These are phyloP conservation scores for Drosophila mauritiana DNA, from an alignment of 1,140 invertebrate genomes.

Conservation along the genomic window DNA sequence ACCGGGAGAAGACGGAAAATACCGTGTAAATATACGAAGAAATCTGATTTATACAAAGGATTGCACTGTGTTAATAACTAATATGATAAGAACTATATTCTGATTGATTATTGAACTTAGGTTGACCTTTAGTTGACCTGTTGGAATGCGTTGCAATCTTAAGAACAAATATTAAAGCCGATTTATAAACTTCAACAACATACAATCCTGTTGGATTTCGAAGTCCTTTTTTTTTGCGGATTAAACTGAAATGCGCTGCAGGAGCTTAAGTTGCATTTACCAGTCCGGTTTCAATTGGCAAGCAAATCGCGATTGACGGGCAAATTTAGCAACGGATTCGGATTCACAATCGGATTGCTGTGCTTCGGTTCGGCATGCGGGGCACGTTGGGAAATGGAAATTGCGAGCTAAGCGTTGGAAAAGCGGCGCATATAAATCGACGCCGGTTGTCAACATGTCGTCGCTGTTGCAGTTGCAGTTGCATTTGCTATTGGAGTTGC, in stretches of 20 bases:
- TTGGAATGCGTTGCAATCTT: too few species aligned
- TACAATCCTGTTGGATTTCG: too few species aligned
- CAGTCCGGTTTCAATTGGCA: slow-evolving; percentile 59
- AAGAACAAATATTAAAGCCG: too few species aligned
- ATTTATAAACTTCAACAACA: too few species aligned
- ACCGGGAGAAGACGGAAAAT: neutral
- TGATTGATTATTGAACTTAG: too few species aligned
- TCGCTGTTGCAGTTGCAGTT: slow-evolving; percentile 2
- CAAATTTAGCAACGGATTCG: slow-evolving; percentile 7
- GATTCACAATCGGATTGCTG: neutral
- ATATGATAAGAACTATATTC: too few species aligned
- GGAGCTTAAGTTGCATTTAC: slow-evolving; percentile 42
- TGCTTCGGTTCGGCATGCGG: slow-evolving; percentile 23
- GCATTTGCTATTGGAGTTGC: neutral
- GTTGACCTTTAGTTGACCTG: too few species aligned
- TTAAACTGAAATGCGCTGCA: slow-evolving; percentile 4
- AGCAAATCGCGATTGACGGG: slow-evolving; percentile 2
- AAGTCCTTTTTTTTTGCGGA: too few species aligned
- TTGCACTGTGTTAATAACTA: too few species aligned
- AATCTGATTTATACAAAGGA: neutral
- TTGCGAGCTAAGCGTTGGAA: slow-evolving; percentile 26
- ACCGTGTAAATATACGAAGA: neutral
- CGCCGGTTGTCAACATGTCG: slow-evolving; percentile 60
- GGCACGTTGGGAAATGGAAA: slow-evolving; percentile 52
- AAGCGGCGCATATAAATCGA: slow-evolving; percentile 65